Percentiles rank a stretch among this genome's conserved stretches.
phyloP scores from a whole-genome alignment of 2,113 vertebrate genomes.

The Ondatra zibethicus region DNA sequence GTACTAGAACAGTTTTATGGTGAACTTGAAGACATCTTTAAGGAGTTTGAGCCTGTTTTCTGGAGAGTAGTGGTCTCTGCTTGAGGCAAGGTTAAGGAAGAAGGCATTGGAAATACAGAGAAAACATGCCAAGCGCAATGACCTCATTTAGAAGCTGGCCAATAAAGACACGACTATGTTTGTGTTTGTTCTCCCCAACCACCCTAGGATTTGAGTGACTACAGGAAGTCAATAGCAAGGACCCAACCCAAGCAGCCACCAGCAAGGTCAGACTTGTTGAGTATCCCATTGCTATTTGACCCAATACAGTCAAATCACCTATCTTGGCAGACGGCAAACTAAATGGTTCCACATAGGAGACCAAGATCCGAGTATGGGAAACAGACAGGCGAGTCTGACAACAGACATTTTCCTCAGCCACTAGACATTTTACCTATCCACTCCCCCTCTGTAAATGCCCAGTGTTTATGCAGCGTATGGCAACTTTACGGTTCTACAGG shows the following conservation, averaged over 20 bases:
- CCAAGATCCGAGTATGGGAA: conserved; percentile 7
- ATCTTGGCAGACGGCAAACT: conserved; percentile 29
- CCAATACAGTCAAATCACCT: not conserved
- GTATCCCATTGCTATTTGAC: conserved; percentile 42
- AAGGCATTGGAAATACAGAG: conserved; percentile 30
- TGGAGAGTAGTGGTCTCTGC: conserved; percentile 28
- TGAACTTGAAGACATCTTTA: conserved; percentile 29
- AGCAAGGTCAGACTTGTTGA: conserved; percentile 38
- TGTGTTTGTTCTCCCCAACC: conserved; percentile 23
- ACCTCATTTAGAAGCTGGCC: conserved; percentile 51
- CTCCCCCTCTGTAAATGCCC: not conserved
- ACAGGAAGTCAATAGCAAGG: conserved; percentile 11
- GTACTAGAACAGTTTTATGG: not conserved
- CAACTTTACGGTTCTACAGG: not conserved
- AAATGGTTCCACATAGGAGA: conserved; percentile 33
- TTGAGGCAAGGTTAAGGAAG: conserved; percentile 40
- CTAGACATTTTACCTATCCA: not conserved
- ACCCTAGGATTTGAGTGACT: conserved; percentile 1
- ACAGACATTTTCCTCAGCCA: not conserved
- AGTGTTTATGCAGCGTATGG: not conserved
- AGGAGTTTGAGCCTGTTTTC: conserved; percentile 23
- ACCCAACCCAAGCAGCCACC: conserved; percentile 37
- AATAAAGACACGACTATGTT: not conserved
- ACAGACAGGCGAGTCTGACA: not conserved
- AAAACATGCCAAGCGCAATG: conserved; percentile 59